Conservation (phyloP, 2,888 invertebrate genomes). For the Chloroclysta siterata region DNA sequence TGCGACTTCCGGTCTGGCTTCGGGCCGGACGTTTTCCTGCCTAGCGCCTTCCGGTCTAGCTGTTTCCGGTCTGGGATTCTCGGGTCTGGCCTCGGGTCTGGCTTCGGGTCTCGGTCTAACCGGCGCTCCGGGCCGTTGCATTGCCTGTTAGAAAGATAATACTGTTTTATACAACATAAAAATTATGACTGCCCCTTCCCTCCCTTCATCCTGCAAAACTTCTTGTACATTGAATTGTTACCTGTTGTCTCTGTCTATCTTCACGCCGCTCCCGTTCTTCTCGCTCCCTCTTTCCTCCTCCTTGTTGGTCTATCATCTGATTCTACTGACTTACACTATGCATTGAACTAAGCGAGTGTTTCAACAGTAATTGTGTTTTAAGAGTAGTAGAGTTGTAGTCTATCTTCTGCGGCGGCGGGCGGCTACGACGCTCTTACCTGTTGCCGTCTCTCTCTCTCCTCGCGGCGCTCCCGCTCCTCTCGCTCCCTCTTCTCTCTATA, state of each 20-base stretch:
- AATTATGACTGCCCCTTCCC: no score
- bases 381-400: no score
- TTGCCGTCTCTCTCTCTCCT: constrained; percentile 63
- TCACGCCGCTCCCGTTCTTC: constrained; percentile 81
- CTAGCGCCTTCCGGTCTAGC: constrained; percentile 15
- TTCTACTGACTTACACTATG: no score
- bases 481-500: constrained; percentile 88
- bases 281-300: not conserved
- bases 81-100: constrained; percentile 15
- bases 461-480: constrained; percentile 81
- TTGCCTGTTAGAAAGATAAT: constrained; percentile 19
- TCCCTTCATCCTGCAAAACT: no score
- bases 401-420: no score
- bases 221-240: not conserved
- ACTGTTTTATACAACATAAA: not conserved
- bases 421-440: no score
- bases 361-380: no score
- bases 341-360: no score
- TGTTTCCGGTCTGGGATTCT: constrained; percentile 10
- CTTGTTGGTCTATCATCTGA: no score
- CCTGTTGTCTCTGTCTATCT: constrained; percentile 45
- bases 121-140: constrained; percentile 43
- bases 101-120: constrained; percentile 40
- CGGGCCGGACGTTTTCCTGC: constrained; percentile 15
- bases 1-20: constrained; percentile 12